Conservation (phyloP, 2,797 vertebrate genomes). For the Nannoperca obscura region DNA sequence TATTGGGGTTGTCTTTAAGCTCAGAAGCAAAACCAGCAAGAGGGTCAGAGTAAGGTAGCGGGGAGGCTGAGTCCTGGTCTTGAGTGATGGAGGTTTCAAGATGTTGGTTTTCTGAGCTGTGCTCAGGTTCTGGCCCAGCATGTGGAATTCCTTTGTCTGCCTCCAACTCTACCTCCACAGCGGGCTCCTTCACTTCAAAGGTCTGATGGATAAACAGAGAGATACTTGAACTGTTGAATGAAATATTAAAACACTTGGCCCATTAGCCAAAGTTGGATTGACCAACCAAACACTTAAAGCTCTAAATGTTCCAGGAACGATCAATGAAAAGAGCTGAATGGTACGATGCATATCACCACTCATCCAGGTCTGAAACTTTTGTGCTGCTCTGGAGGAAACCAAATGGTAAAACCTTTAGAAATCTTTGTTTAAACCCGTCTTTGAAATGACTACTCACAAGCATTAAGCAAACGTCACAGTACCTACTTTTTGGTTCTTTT, state of each 20-base stretch:
- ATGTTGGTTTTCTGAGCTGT: conserved; percentile 39
- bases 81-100: conserved; percentile 33
- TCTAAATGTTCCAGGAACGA: conserved; percentile 35
- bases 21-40: conserved; percentile 29
- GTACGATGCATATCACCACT: neutral
- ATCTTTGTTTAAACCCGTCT: neutral
- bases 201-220: conserved; percentile 55
- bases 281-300: conserved; percentile 37
- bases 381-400: neutral
- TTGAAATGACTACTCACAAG: neutral
- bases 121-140: conserved; percentile 40
- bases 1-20: conserved; percentile 37
- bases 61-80: conserved; percentile 43
- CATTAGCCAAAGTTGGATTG: conserved; percentile 36
- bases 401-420: neutral
- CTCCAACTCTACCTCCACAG: conserved; percentile 39
- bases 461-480: neutral
- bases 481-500: too few relatives aligned
- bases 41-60: conserved; percentile 32
- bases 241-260: neutral
- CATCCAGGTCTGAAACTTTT: conserved; percentile 1
- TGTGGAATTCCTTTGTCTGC: conserved; percentile 27
- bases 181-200: conserved; percentile 31
- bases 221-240: conserved; percentile 16
- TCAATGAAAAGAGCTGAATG: conserved; percentile 32